These are phyloP conservation scores for Nymphalis urticae DNA, from an alignment of 2,888 invertebrate genomes.

Conservation along the genomic window DNA sequence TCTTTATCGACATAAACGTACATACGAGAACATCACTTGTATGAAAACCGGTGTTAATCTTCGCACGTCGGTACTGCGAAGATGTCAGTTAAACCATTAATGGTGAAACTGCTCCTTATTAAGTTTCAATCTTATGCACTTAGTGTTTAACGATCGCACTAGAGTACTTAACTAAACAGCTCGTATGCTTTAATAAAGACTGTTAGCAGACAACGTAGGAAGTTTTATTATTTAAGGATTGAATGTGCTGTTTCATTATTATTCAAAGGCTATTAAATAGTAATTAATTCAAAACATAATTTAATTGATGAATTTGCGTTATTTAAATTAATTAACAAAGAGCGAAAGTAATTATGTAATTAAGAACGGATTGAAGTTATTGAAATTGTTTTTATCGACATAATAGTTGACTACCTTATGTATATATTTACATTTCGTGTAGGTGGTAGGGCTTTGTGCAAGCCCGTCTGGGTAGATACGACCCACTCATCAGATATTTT, in stretches of 20 bases:
- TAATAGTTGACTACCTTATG: not conserved
- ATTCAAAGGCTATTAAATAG: not conserved
- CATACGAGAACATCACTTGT: constrained; percentile 14
- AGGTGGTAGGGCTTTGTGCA: no score
- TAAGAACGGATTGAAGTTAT: not conserved
- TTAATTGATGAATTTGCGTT: not conserved
- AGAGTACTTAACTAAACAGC: constrained; percentile 50
- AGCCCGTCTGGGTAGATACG: no score
- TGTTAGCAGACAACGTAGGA: not conserved
- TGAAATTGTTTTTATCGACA: constrained; percentile 2
- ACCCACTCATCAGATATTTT: no score
- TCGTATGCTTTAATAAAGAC: constrained; percentile 45
- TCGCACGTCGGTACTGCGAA: constrained; percentile 59
- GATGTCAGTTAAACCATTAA: constrained; percentile 66
- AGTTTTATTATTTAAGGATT: not conserved
- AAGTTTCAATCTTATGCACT: constrained; percentile 51
- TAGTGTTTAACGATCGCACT: constrained; percentile 53
- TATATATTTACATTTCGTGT: not conserved
- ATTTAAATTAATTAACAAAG: not conserved
- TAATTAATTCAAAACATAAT: no score
- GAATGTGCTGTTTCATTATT: not conserved
- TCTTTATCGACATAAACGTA: constrained; percentile 29
- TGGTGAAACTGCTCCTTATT: constrained; percentile 69
- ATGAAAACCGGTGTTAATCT: constrained; percentile 55
- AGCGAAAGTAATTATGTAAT: not conserved